These are phyloP conservation scores for Holacanthella duospinosa DNA, from an alignment of 2,888 invertebrate species.

Conservation along the genomic window DNA sequence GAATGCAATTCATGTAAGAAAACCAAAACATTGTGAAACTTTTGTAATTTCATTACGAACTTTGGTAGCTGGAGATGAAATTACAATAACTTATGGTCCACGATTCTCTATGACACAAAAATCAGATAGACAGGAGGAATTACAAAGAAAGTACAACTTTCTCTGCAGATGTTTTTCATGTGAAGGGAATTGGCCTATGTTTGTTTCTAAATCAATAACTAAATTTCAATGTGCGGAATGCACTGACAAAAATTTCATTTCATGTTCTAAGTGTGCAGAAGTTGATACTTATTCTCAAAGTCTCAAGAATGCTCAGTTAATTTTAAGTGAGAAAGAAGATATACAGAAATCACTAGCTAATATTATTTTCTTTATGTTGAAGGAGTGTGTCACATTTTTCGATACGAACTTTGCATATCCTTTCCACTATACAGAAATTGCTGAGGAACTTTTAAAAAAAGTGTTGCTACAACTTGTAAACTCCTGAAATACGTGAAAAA, in stretches of 20 bases:
- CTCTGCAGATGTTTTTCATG: conserved; percentile 31
- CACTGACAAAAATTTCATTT: neutral
- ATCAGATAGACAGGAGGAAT: conserved; percentile 18
- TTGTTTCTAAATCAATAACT: neutral
- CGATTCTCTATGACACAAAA: conserved; percentile 19
- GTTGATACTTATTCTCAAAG: neutral
- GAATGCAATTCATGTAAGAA: conserved; percentile 27
- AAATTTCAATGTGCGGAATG: neutral
- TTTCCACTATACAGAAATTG: conserved; percentile 9
- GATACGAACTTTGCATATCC: neutral
- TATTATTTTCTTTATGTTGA: too few species aligned
- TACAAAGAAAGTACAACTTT: conserved; percentile 31
- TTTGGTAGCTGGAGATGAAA: conserved; percentile 26
- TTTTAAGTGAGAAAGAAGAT: neutral
- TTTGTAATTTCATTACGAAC: conserved; percentile 27
- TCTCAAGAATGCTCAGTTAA: neutral
- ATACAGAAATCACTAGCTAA: too few species aligned
- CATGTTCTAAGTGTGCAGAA: neutral
- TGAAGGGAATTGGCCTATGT: conserved; percentile 17
- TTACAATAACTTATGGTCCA: conserved; percentile 34
- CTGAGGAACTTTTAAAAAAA: conserved; percentile 3
- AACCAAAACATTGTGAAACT: conserved; percentile 16
- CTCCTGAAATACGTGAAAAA: neutral
- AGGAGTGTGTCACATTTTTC: neutral
- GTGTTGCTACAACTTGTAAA: too few species aligned